Evolutionary conservation across 1,140 invertebrate species (phyloP).

Genomic region (Caenorhabditis briggsae): DNA sequence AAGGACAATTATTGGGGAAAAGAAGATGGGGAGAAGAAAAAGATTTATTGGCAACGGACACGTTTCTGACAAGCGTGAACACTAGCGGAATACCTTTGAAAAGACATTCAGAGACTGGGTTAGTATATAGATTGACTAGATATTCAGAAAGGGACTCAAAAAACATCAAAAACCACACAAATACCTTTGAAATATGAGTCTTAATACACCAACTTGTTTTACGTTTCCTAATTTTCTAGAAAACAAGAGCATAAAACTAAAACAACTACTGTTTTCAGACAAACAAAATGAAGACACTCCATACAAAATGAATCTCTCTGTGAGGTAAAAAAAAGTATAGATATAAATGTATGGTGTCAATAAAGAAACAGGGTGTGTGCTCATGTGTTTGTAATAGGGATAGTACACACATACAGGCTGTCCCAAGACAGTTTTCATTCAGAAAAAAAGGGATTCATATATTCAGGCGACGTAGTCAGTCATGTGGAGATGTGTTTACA

Average conservation of each 20-base stretch:
- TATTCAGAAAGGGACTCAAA: neutral
- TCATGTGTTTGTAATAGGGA: conserved; percentile 45
- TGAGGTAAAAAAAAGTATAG: conserved; percentile 1
- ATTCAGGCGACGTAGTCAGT: conserved; percentile 25
- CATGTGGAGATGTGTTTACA: conserved; percentile 51
- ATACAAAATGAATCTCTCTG: neutral
- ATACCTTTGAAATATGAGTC: too few species aligned
- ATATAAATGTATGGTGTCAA: conserved; percentile 4
- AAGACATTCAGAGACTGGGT: neutral
- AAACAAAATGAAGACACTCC: neutral
- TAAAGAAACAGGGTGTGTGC: conserved; percentile 11
- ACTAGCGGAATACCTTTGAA: conserved; percentile 13
- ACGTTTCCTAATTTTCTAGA: neutral
- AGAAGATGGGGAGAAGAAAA: neutral
- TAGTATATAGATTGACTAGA: neutral
- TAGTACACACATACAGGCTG: conserved; percentile 7
- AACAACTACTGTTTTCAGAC: too few species aligned
- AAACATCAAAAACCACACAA: too few species aligned
- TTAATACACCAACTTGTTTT: too few species aligned
- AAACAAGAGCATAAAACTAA: neutral
- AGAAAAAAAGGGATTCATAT: conserved; percentile 15
- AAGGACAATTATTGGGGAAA: conserved; percentile 29
- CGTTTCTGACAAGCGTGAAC: conserved; percentile 52
- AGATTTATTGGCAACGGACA: conserved; percentile 46
- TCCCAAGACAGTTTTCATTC: conserved; percentile 12